Conservation (phyloP, 2,888 invertebrate species). For the Bembecia ichneumoniformis region DNA sequence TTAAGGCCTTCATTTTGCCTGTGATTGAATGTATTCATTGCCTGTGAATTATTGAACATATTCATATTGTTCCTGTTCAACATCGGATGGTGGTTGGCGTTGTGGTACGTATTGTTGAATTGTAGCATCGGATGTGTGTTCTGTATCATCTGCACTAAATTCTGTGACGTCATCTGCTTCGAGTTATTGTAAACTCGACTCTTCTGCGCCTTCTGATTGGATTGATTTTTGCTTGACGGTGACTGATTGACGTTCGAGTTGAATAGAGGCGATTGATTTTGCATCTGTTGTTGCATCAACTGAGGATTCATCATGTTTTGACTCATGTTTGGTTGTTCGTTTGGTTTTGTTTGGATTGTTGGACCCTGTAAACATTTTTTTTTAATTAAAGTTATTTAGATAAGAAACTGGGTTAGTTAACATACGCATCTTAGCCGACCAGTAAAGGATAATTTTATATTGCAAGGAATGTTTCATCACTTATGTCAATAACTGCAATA, state of each 20-base stretch:
- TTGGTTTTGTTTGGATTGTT: conserved; percentile 32
- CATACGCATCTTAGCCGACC: no score
- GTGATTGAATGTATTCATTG: conserved; percentile 22
- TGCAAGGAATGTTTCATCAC: no score
- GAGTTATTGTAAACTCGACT: conserved; percentile 46
- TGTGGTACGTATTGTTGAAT: conserved; percentile 48
- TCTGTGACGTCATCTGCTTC: conserved; percentile 39
- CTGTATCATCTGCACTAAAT: conserved; percentile 56
- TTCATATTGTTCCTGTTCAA: conserved; percentile 25
- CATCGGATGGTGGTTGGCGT: conserved; percentile 60
- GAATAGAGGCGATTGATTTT: conserved; percentile 11
- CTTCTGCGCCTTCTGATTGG: conserved; percentile 26
- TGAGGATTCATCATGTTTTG: conserved; percentile 29
- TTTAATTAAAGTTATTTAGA: no score
- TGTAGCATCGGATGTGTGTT: conserved; percentile 63
- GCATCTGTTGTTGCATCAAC: conserved; percentile 19
- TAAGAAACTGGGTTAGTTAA: no score
- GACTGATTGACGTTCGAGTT: conserved; percentile 12
- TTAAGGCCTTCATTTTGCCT: conserved; percentile 40
- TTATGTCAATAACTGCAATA: no score
- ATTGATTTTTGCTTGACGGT: conserved; percentile 25
- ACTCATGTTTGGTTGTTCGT: conserved; percentile 26
- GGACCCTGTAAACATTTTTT: conserved; percentile 49
- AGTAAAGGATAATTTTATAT: no score
- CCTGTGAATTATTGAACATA: conserved; percentile 23